Evolutionary conservation across 2,888 invertebrate genomes (phyloP).

Genomic region (Gandaritis pyraliata): DNA sequence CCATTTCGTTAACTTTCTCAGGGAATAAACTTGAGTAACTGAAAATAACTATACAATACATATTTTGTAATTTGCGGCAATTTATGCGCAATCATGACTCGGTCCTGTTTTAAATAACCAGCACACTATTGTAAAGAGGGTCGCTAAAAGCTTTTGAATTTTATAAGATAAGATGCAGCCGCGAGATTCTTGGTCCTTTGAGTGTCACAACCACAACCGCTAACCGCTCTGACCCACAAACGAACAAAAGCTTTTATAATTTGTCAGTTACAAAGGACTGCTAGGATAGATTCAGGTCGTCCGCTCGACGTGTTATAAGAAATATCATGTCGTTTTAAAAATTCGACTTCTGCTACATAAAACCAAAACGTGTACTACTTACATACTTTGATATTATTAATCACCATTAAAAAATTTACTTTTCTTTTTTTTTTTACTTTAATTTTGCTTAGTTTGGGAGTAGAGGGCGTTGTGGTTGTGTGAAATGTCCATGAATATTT

Average conservation of each 20-base stretch:
- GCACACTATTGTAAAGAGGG: slow-evolving; percentile 29
- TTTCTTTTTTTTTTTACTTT: too few species aligned
- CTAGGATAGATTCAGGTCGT: slow-evolving; percentile 22
- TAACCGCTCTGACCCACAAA: slow-evolving; percentile 37
- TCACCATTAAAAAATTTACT: too few species aligned
- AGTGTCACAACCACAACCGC: slow-evolving; percentile 33
- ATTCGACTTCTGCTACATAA: slow-evolving; percentile 3
- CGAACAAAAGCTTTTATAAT: slow-evolving; percentile 38
- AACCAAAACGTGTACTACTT: too few species aligned
- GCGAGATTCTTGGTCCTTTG: slow-evolving; percentile 38
- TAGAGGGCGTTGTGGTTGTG: too few species aligned
- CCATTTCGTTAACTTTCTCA: slow-evolving; percentile 29
- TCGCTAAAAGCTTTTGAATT: slow-evolving; percentile 32
- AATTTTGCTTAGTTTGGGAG: too few species aligned
- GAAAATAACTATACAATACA: slow-evolving; percentile 22
- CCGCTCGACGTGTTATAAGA: slow-evolving; percentile 20
- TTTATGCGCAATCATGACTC: slow-evolving; percentile 55
- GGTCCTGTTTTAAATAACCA: slow-evolving; percentile 36
- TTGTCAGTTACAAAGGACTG: slow-evolving; percentile 25
- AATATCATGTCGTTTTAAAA: slow-evolving; percentile 14
- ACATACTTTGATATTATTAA: too few species aligned
- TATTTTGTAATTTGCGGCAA: slow-evolving; percentile 38
- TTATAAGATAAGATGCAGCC: slow-evolving; percentile 37
- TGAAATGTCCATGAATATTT: too few species aligned
- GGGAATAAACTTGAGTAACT: slow-evolving; percentile 36